Evolutionary conservation across 1,140 invertebrate genomes (phyloP), one percentile per base, ranked within the genome.

Genomic region (Platorchestia sp.): DNA sequence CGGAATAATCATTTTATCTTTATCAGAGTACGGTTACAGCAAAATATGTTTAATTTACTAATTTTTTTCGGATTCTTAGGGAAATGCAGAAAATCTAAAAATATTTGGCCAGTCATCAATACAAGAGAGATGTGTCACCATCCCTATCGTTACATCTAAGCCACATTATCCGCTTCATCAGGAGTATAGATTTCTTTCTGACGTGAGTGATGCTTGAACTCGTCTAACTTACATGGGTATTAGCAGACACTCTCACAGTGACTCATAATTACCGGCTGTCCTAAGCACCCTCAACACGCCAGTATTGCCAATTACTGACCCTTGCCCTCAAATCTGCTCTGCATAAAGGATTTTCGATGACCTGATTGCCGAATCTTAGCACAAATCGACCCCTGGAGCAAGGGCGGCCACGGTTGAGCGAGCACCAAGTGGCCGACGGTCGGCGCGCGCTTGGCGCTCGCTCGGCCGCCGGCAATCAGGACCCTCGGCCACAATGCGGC

Each of bases 291-390:
- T 36, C 59, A 75, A 27, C 59, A 75, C 59, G 59, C 59, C 36
- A 22, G 59, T 75, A 75, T 75, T 75, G 59, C 59, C 59, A 75
- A 75, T 75, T 75, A 75, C 59, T 75, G 59, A 75, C 59, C 59
- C 59, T 75, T 75, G 59, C 59, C 59, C 59, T 75, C 10, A 14
- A 75, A 75, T 75, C 59, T 75, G 59, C 59, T 36, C 27, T 22
- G 59, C 59, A 75, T 75, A 75, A 75, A 75, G 36, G 59, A 75
- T 75, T 75, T 75, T 75, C 59, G 59, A 75, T 75, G 59, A 75
- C 59, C 36, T 75, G 59, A 75, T 75, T 75, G 59, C 59, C 1
- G 59, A 75, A 75, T 75, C 59, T 75, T 75, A 36, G 59, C 59
- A 3, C 59, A 10, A 75, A 75, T 75, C 59, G 59, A 75, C 59